These are phyloP conservation scores for Serripes groenlandicus DNA, from an alignment of 2,888 invertebrate genomes.

Conservation along the genomic window DNA sequence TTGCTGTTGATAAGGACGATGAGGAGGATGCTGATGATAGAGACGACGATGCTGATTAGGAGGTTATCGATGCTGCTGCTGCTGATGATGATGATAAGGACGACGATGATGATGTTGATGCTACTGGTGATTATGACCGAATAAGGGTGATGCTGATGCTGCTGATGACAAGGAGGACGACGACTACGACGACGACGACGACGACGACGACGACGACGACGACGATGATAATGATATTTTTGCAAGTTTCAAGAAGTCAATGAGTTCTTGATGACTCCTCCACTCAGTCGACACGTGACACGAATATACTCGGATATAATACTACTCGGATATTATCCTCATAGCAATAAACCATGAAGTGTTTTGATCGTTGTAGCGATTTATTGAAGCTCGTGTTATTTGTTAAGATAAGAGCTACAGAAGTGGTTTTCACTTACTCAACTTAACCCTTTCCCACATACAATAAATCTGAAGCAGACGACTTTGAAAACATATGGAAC, in stretches of 20 bases:
- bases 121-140: not conserved
- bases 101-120: not conserved
- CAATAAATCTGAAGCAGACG: not conserved
- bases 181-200: not conserved
- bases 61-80: not conserved
- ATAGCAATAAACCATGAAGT: constrained; percentile 4
- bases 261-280: too few relatives aligned
- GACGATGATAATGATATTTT: not conserved
- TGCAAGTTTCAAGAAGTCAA: too few relatives aligned
- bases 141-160: not conserved
- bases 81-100: not conserved
- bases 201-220: not conserved
- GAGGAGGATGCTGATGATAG: not conserved
- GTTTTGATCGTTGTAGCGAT: constrained; percentile 12
- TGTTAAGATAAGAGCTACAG: not conserved
- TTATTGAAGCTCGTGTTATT: not conserved
- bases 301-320: too few relatives aligned
- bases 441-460: not conserved
- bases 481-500: not conserved
- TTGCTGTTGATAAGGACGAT: not conserved
- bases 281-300: too few relatives aligned
- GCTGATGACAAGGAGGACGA: not conserved
- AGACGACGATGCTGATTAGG: not conserved
- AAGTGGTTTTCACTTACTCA: not conserved
- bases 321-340: not conserved